Percentiles rank a stretch among this genome's conserved stretches.
These are phyloP conservation scores for Diadophis punctatus DNA, from an alignment of 2,113 vertebrate genomes.

Conservation along the genomic window DNA sequence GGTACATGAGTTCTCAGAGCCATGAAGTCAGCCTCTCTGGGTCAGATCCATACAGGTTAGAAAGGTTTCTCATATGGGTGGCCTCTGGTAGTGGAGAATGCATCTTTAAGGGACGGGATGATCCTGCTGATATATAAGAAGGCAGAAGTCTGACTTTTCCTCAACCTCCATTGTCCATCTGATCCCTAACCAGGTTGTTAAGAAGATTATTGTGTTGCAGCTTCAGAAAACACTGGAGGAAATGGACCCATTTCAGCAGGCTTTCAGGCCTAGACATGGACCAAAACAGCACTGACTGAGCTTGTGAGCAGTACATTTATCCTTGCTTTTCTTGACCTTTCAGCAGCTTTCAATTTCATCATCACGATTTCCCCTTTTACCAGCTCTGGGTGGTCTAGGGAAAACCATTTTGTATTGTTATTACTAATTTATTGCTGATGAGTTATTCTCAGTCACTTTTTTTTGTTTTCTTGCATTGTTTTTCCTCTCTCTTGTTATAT, in stretches of 20 bases:
- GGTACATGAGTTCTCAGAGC: background rate
- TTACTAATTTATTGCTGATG: background rate
- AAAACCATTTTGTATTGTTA: background rate
- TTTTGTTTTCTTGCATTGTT: background rate
- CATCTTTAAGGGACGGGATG: background rate
- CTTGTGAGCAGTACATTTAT: background rate
- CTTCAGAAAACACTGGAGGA: background rate
- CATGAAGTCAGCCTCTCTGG: background rate
- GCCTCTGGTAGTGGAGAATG: background rate
- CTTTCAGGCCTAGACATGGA: background rate
- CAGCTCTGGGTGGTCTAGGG: background rate
- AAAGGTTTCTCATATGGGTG: background rate
- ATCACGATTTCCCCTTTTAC: background rate
- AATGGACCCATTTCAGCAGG: background rate
- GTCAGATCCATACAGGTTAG: background rate
- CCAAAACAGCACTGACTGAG: background rate
- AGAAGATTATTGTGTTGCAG: background rate
- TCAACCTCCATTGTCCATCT: background rate
- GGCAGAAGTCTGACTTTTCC: background rate
- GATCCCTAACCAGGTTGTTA: background rate
- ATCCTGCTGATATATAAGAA: background rate
- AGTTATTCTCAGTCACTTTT: background rate
- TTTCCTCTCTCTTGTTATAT: background rate
- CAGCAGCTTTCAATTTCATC: background rate
- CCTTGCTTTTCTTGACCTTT: background rate